A percentile compares a stretch with the other conserved stretches of the same genome.
These are phyloP conservation scores for Teleopsis dalmanni DNA, from an alignment of 1,140 invertebrate genomes.

Conservation along the genomic window DNA sequence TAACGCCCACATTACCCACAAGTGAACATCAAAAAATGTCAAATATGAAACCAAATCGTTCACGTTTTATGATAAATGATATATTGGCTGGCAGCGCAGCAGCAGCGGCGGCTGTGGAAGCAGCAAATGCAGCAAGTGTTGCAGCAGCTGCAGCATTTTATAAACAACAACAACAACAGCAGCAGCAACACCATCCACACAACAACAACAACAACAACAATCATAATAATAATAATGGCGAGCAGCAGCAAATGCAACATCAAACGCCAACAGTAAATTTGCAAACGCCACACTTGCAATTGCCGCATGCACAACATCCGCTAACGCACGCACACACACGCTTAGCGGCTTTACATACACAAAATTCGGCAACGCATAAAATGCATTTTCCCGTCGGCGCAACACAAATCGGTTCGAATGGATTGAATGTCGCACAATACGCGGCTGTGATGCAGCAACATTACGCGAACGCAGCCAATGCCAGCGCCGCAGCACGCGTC, in stretches of 20 bases:
- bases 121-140: slow-evolving; percentile 12
- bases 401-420: slow-evolving; percentile 27
- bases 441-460: slow-evolving; percentile 40
- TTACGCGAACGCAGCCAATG: slow-evolving; percentile 31
- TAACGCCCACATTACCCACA: slow-evolving; percentile 21
- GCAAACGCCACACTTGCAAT: slow-evolving; percentile 11
- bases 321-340: slow-evolving; percentile 1
- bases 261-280: slow-evolving; percentile 13
- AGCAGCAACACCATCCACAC: slow-evolving; percentile 20
- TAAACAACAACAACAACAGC: slow-evolving; percentile 24
- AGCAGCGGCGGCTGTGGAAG: slow-evolving; percentile 23
- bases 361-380: slow-evolving; percentile 11
- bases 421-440: slow-evolving; percentile 36
- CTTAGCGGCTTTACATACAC: not conserved
- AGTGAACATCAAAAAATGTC: slow-evolving; percentile 24
- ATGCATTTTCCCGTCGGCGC: slow-evolving; percentile 19
- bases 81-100: slow-evolving; percentile 57
- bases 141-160: slow-evolving; percentile 27
- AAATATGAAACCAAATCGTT: slow-evolving; percentile 57
- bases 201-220: slow-evolving; percentile 21
- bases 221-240: slow-evolving; percentile 18
- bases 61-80: slow-evolving; percentile 72
- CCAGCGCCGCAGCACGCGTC: slow-evolving; percentile 21
- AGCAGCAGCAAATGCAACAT: slow-evolving; percentile 11
- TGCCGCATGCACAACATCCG: slow-evolving; percentile 7